These are phyloP conservation scores for Acleris cristana DNA, from an alignment of 2,888 invertebrate genomes.

Conservation along the genomic window DNA sequence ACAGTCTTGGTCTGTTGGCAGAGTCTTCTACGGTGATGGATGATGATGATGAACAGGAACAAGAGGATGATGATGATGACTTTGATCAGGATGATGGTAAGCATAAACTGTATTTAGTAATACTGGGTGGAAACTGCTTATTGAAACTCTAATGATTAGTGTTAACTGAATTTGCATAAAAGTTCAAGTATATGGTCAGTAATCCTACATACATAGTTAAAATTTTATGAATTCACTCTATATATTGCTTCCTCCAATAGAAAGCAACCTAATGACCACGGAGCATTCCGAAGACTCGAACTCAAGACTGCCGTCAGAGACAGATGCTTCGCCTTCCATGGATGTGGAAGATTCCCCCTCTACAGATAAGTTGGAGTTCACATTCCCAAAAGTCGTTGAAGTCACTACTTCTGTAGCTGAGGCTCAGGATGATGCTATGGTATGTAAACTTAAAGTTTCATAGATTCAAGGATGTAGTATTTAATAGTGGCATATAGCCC, in stretches of 20 bases:
- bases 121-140: not conserved
- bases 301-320: conserved; percentile 51
- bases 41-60: conserved; percentile 70
- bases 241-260: conserved; percentile 46
- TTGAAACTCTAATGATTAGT: no score
- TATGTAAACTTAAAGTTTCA: no score
- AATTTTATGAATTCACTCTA: no score
- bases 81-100: conserved; percentile 57
- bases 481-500: no score
- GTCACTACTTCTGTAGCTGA: conserved; percentile 3
- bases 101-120: conserved; percentile 24
- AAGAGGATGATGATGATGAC: conserved; percentile 53
- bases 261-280: conserved; percentile 63
- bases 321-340: conserved; percentile 43
- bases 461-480: no score
- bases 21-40: conserved; percentile 66
- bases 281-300: conserved; percentile 73
- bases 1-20: conserved; percentile 71
- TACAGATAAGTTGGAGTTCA: conserved; percentile 38
- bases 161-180: no score
- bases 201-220: no score
- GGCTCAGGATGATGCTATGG: not conserved
- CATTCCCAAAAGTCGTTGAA: conserved; percentile 31
- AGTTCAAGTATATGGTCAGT: no score
- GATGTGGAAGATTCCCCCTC: conserved; percentile 38